These are phyloP conservation scores for Trinorchestia longiramus DNA, from an alignment of 1,140 invertebrate species.

Conservation along the genomic window DNA sequence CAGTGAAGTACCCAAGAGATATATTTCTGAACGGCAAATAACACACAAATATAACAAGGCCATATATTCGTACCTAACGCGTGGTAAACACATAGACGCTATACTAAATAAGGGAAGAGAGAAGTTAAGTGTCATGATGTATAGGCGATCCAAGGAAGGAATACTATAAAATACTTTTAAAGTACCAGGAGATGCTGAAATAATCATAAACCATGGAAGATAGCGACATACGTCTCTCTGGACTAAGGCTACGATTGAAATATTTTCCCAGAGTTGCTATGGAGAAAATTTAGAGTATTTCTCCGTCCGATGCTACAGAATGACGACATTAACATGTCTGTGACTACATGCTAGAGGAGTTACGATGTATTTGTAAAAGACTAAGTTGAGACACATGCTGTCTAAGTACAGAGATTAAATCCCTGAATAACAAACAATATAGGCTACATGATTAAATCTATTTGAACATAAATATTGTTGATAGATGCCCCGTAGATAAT, in stretches of 20 bases:
- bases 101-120: no score
- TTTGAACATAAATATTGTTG: no score
- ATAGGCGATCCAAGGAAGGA: no score
- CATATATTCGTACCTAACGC: no score
- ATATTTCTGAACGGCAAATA: no score
- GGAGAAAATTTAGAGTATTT: neutral
- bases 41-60: no score
- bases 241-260: neutral
- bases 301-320: neutral
- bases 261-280: neutral
- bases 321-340: neutral
- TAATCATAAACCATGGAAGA: neutral
- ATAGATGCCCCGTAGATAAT: neutral
- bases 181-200: neutral
- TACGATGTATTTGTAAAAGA: neutral
- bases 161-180: neutral
- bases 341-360: neutral
- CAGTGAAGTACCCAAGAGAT: no score
- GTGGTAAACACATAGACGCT: no score
- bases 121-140: no score
- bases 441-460: neutral
- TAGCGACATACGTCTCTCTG: neutral
- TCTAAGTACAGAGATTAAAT: neutral
- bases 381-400: neutral
- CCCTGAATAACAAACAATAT: neutral